Evolutionary conservation across 2,888 invertebrate genomes (phyloP).

Genomic region (Tineola bisselliella): DNA sequence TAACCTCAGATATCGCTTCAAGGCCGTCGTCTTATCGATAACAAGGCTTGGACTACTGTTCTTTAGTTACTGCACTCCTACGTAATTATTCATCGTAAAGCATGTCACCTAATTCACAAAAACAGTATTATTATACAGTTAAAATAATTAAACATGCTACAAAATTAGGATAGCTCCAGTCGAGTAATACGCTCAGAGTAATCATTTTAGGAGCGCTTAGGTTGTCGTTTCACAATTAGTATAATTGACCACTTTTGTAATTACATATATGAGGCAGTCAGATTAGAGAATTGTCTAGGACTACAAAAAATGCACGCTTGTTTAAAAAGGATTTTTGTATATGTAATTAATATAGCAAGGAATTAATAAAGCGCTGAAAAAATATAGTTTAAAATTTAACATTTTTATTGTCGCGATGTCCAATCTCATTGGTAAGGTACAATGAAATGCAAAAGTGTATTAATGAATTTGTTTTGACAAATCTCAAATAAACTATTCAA

Average conservation of each 20-base stretch:
- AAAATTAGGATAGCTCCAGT: neutral
- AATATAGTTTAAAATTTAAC: too few relatives aligned
- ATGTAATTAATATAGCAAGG: too few relatives aligned
- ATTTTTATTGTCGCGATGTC: too few relatives aligned
- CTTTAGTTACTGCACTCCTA: too few relatives aligned
- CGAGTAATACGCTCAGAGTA: neutral
- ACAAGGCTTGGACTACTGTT: too few relatives aligned
- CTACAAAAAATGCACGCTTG: neutral
- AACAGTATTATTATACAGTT: neutral
- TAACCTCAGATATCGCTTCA: too few relatives aligned
- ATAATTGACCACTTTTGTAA: slow-evolving; percentile 2
- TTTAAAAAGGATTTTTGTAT: neutral
- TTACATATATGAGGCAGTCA: neutral
- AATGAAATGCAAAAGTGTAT: too few relatives aligned
- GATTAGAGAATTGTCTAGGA: neutral
- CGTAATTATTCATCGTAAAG: neutral
- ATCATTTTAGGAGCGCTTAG: neutral
- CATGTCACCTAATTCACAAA: neutral
- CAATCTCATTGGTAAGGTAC: too few relatives aligned
- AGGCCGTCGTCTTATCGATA: too few relatives aligned
- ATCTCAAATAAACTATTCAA: too few relatives aligned
- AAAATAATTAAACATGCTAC: neutral
- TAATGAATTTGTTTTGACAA: too few relatives aligned
- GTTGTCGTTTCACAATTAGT: neutral
- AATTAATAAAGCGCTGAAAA: too few relatives aligned